Evolutionary conservation across 1,140 invertebrate species (phyloP), one percentile per base, ranked within the genome.

Genomic region (Cyrtorhinus lividipennis): DNA sequence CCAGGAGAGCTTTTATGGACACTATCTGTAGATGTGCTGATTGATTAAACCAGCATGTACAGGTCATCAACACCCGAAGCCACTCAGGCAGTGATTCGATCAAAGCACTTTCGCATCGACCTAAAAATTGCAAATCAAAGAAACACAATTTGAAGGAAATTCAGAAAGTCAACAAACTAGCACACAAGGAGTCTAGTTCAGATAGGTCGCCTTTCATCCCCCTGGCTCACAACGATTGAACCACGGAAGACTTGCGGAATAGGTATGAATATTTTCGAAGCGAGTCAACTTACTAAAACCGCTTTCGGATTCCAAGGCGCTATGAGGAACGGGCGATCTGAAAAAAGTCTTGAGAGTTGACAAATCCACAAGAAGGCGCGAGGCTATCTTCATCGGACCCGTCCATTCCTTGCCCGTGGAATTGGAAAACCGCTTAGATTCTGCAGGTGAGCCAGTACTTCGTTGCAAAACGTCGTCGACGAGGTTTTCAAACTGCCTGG

Each of bases 311-410:
- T 67, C 66, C 15, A 67, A 61, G 1, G 66, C 26, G 26, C 59
- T 57, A 20, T 26, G 25, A 24, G 64, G 38, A 22, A 56, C 44
- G 13, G 65, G 59, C 13, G 64, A 63, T 22, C 66, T 64, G 25
- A 66, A 66, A 53, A 66, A 86, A 60, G 87, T 86, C 1, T 88
- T 87, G 72, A 91, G 87, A 24, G 86, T 86, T 0, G 88, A 89
- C 68, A 91, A 79, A 69, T 90, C 88, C 2, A 90, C 82, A 2
- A 92, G 73, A 27, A 92, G 73, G 68, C 80, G 82, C 44, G 86
- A 89, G 0, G 86, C 82, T 23, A 80, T 71, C 67, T 78, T 80
- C 62, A 84, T 73, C 0, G 81, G 74, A 22, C 77, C 73, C 60
- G 76, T 79, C 77, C 76, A 84, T 3, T 71, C 75, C 38, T 56